Percentiles rank a stretch among this genome's conserved stretches.
These are phyloP conservation scores for Hydrolagus affinis DNA, from an alignment of 2,113 vertebrate genomes.

Conservation along the genomic window DNA sequence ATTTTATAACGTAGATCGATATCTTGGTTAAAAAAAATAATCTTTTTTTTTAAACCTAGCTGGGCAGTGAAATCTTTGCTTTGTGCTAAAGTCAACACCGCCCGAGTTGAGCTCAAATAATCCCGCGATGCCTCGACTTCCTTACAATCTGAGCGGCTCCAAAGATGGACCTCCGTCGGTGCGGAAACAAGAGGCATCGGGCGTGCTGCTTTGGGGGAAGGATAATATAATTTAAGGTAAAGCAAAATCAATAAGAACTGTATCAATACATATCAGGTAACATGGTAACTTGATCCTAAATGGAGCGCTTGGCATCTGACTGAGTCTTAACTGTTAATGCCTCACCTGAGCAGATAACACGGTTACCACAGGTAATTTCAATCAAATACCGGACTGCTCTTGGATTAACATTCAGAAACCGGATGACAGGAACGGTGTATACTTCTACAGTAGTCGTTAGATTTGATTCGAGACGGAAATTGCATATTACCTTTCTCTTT, in stretches of 20 bases:
- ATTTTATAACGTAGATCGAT: conserved; percentile 98
- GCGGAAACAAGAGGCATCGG: conserved; percentile 55
- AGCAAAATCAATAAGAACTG: neutral
- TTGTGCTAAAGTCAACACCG: conserved; percentile 99
- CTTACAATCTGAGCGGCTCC: conserved; percentile 64
- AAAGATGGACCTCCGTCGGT: conserved; percentile 52
- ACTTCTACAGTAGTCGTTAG: neutral
- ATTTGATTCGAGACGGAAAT: neutral
- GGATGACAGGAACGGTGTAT: too few relatives aligned
- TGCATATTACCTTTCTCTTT: neutral
- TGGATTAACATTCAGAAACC: neutral
- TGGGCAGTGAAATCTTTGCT: conserved; percentile 99
- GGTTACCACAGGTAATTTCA: too few relatives aligned
- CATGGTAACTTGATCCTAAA: neutral
- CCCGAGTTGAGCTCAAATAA: conserved; percentile 92
- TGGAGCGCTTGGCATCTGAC: neutral
- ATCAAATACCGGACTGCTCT: too few relatives aligned
- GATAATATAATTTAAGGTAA: neutral
- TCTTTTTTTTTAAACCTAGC: conserved; percentile 87
- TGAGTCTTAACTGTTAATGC: too few relatives aligned
- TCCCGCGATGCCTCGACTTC: conserved; percentile 71
- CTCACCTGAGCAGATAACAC: neutral
- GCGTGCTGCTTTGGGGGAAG: conserved; percentile 49
- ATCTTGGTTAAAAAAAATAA: conserved; percentile 99
- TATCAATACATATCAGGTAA: neutral